Conservation (phyloP, 2,113 vertebrate genomes). For the Cnemophilus loriae region DNA sequence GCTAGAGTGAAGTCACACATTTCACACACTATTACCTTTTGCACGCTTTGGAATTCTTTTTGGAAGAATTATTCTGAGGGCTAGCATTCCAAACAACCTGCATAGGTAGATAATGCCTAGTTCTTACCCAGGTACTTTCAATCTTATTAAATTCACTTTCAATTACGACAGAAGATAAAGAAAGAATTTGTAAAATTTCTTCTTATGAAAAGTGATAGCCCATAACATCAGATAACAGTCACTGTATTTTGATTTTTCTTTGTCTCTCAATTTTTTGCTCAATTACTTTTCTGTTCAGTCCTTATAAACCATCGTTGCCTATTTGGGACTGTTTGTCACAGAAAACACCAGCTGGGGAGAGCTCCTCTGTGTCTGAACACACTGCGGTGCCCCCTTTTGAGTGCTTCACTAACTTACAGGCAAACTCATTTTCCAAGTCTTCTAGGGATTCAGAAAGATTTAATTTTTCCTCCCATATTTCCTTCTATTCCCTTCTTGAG, state of each 20-base stretch:
- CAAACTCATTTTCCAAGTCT: not conserved
- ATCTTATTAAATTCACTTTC: not conserved
- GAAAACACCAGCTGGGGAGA: not conserved
- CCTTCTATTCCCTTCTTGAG: not conserved
- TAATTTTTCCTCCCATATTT: not conserved
- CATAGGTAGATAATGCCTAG: not conserved
- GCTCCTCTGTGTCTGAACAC: fast-evolving
- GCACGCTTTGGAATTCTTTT: too few species aligned
- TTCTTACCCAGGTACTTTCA: not conserved
- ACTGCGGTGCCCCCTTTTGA: fast-evolving
- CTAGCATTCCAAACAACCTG: not conserved
- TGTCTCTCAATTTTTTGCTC: not conserved
- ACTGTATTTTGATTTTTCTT: not conserved
- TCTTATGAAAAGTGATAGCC: not conserved
- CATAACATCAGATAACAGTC: not conserved
- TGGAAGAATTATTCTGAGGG: not conserved
- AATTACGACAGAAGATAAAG: not conserved
- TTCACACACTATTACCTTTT: not conserved
- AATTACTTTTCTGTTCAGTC: not conserved
- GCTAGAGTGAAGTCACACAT: not conserved
- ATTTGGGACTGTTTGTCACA: not conserved
- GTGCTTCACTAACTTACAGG: not conserved
- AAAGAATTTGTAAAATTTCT: not conserved
- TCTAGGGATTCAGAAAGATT: not conserved
- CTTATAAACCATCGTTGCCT: not conserved